Conservation (phyloP, 1,140 invertebrate species). For the Brachionus manjavacas region DNA sequence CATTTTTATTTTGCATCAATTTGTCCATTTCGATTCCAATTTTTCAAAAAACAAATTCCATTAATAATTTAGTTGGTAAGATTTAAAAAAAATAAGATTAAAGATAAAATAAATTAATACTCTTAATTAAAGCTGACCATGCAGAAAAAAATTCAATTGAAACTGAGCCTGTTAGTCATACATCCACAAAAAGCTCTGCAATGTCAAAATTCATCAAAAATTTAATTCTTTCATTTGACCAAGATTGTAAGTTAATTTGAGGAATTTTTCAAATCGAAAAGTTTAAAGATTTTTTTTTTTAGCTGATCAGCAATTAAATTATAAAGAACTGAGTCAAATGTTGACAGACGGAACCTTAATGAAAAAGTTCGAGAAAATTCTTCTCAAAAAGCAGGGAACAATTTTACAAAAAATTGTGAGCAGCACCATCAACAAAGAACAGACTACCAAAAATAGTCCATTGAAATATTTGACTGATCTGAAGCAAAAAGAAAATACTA, state of each 20-base stretch:
- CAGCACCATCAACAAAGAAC: background rate
- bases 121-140: background rate
- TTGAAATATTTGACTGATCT: background rate
- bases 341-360: background rate
- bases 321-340: background rate
- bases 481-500: conserved; percentile 11
- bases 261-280: background rate
- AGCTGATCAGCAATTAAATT: conserved; percentile 39
- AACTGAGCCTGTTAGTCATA: background rate
- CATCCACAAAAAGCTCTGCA: background rate
- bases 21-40: conserved; percentile 36
- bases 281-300: background rate
- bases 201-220: conserved; percentile 36
- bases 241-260: background rate
- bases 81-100: too few species aligned
- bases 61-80: background rate
- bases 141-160: background rate
- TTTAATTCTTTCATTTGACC: conserved; percentile 8
- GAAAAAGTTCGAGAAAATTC: conserved; percentile 30
- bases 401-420: background rate
- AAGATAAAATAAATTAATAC: background rate
- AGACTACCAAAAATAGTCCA: background rate
- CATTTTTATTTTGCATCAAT: background rate
- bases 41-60: conserved; percentile 36
- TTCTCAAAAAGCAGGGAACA: background rate